Percentiles rank a stretch among this genome's conserved stretches.
Evolutionary conservation across 2,888 invertebrate genomes (phyloP).

Genomic region (Xylota segnis): DNA sequence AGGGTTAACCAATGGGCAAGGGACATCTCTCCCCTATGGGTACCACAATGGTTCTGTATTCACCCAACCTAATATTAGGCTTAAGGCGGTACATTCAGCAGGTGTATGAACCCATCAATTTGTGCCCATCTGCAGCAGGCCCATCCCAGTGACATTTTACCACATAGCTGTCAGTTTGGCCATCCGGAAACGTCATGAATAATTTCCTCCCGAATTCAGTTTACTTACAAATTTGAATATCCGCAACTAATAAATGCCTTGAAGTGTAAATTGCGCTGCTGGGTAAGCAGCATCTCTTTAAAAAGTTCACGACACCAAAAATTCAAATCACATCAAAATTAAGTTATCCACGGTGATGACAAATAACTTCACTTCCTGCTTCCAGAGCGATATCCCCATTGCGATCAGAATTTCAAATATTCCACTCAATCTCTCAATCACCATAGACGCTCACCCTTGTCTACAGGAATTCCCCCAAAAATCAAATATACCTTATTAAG

Average conservation of each 20-base stretch:
- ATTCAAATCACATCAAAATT: slow-evolving; percentile 40
- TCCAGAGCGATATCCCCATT: neutral
- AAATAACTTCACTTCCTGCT: slow-evolving; percentile 26
- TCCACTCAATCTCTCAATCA: slow-evolving; percentile 32
- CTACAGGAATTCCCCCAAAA: neutral
- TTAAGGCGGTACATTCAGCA: too few species aligned
- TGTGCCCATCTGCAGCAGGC: too few species aligned
- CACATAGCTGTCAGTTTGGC: too few species aligned
- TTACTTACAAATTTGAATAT: neutral
- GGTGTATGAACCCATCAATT: too few species aligned
- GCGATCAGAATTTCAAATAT: slow-evolving; percentile 61
- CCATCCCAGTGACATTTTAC: too few species aligned
- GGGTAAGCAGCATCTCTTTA: neutral
- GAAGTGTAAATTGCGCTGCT: neutral
- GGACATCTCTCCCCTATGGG: too few species aligned
- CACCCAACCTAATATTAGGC: too few species aligned
- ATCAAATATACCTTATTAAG: slow-evolving; percentile 59
- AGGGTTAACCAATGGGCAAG: too few species aligned
- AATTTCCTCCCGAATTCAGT: neutral
- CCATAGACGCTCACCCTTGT: neutral
- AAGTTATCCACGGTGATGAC: slow-evolving; percentile 13
- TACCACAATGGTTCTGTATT: too few species aligned
- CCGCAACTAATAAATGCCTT: neutral
- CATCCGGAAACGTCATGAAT: neutral
- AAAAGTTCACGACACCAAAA: neutral